A percentile compares a stretch with the other conserved stretches of the same genome.
These are phyloP conservation scores for Boloria selene DNA, from an alignment of 2,888 invertebrate genomes.

Conservation along the genomic window DNA sequence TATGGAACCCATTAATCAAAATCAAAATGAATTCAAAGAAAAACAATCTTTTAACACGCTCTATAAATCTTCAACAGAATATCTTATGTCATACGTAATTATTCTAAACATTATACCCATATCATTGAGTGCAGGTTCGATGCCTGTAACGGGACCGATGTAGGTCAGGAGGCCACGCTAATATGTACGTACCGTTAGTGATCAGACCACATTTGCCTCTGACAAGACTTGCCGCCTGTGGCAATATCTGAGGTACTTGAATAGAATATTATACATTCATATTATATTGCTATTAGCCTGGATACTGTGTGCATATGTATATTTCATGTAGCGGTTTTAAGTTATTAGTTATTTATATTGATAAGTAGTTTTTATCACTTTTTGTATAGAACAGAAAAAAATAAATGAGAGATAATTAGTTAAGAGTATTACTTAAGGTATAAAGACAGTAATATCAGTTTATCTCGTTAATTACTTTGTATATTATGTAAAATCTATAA, in stretches of 20 bases:
- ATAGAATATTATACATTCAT: conserved; percentile 4
- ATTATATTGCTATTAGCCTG: background rate
- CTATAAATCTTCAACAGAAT: conserved; percentile 16
- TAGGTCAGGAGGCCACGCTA: conserved; percentile 80
- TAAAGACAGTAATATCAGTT: too few species aligned
- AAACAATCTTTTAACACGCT: conserved; percentile 10
- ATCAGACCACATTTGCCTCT: conserved; percentile 53
- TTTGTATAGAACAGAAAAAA: too few species aligned
- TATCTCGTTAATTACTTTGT: too few species aligned
- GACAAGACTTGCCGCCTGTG: conserved; percentile 9
- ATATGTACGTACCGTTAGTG: conserved; percentile 72
- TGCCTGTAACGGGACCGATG: conserved; percentile 67
- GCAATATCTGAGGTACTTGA: conserved; percentile 1
- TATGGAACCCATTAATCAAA: conserved; percentile 13
- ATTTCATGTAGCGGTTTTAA: too few species aligned
- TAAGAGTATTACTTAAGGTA: too few species aligned
- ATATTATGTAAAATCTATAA: too few species aligned
- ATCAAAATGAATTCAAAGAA: conserved; percentile 9
- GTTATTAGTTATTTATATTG: too few species aligned
- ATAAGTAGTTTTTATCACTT: too few species aligned
- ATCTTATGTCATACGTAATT: conserved; percentile 17
- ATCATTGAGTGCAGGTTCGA: conserved; percentile 59
- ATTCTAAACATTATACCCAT: conserved; percentile 36
- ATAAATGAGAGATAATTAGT: too few species aligned
- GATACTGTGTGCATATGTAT: too few species aligned